Conservation (phyloP, 2,797 vertebrate species). For the Lepus townsendii region DNA sequence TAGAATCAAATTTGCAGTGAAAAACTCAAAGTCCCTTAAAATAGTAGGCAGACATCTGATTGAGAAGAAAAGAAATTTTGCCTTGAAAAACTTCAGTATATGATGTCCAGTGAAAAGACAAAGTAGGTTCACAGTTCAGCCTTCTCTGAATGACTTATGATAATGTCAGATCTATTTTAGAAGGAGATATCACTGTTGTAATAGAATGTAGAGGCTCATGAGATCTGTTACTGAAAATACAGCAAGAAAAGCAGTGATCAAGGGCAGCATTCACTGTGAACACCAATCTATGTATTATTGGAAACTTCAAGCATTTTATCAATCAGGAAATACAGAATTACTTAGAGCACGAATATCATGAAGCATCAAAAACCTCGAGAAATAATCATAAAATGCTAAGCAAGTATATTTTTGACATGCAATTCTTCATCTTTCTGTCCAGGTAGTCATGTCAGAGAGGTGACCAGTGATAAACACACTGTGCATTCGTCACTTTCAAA, state of each 20-base stretch:
- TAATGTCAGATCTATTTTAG: slow-evolving; percentile 72
- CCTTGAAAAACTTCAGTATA: slow-evolving; percentile 53
- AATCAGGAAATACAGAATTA: slow-evolving; percentile 76
- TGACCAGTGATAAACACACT: background rate
- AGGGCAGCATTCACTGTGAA: slow-evolving; percentile 69
- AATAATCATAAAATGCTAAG: slow-evolving; percentile 64
- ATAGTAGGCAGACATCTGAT: background rate
- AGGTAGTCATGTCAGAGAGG: background rate
- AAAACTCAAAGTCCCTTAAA: background rate
- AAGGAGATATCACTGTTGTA: slow-evolving; percentile 54
- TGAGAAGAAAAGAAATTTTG: slow-evolving; percentile 18
- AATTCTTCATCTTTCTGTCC: slow-evolving; percentile 23
- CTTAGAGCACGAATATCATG: slow-evolving; percentile 37
- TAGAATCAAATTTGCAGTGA: background rate
- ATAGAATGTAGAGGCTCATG: slow-evolving; percentile 65
- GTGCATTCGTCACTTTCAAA: slow-evolving; percentile 2
- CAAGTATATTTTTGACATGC: slow-evolving; percentile 50
- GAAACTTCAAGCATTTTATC: slow-evolving; percentile 77
- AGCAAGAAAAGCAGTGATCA: slow-evolving; percentile 66
- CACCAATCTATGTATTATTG: slow-evolving; percentile 61
- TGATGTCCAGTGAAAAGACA: slow-evolving; percentile 72
- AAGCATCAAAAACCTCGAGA: slow-evolving; percentile 58
- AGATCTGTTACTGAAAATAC: slow-evolving; percentile 59
- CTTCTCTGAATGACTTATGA: slow-evolving; percentile 59
- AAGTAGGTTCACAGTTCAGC: slow-evolving; percentile 65